Percentiles rank a stretch among this genome's conserved stretches.
These are phyloP conservation scores for Hystrix cristata DNA, from an alignment of 2,113 vertebrate species.

Conservation along the genomic window DNA sequence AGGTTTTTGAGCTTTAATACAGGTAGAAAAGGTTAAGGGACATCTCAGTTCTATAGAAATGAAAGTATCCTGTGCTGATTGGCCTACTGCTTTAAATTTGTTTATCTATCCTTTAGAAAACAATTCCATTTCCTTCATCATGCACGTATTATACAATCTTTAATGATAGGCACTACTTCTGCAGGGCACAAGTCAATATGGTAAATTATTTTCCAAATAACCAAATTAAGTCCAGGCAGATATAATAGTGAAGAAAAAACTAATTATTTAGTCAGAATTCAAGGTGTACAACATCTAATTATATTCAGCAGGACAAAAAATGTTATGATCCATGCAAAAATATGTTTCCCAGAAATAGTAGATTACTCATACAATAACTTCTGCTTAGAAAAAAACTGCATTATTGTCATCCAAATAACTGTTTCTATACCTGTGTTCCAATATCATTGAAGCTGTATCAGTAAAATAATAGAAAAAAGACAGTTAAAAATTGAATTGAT, in stretches of 20 bases:
- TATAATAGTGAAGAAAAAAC: not conserved
- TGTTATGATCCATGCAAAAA: not conserved
- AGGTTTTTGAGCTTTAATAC: not conserved
- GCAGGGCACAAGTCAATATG: not conserved
- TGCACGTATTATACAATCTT: not conserved
- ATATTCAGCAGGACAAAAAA: not conserved
- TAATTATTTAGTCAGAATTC: not conserved
- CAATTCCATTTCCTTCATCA: not conserved
- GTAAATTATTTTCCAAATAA: conserved; percentile 11
- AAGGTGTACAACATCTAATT: not conserved
- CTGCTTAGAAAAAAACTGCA: not conserved
- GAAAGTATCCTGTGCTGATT: not conserved
- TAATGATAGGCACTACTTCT: not conserved
- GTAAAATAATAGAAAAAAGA: not conserved
- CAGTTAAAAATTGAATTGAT: not conserved
- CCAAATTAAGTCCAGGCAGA: not conserved
- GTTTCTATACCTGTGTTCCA: not conserved
- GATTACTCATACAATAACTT: not conserved
- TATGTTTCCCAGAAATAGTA: not conserved
- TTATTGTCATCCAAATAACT: not conserved
- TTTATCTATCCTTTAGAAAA: not conserved
- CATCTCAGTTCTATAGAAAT: not conserved
- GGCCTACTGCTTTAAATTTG: not conserved
- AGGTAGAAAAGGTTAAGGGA: not conserved
- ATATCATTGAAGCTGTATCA: not conserved